Percentiles rank a stretch among this genome's conserved stretches.
Evolutionary conservation across 2,888 invertebrate species (phyloP).

Genomic region (Chydorus sphaericus): DNA sequence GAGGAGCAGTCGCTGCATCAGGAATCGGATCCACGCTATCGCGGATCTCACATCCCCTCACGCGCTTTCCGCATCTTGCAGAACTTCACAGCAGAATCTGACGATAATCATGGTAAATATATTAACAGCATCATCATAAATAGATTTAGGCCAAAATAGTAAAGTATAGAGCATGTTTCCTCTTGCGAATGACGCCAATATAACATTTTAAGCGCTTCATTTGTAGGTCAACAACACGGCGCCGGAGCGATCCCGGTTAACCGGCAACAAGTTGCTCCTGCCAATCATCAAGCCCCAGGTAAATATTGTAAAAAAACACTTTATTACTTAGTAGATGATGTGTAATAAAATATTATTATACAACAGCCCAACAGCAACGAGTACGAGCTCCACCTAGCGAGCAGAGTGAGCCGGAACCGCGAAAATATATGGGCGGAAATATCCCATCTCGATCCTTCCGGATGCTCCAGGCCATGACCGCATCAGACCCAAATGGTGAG

Average conservation of each 20-base stretch:
- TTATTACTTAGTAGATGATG: too few relatives aligned
- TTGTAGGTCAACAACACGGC: neutral
- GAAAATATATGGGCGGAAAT: slow-evolving; percentile 57
- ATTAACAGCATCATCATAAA: too few relatives aligned
- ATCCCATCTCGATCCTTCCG: slow-evolving; percentile 69
- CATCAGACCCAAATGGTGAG: slow-evolving; percentile 28
- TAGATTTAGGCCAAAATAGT: neutral
- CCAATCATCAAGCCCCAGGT: too few relatives aligned
- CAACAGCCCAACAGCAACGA: neutral
- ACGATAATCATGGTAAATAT: slow-evolving; percentile 1
- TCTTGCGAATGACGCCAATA: too few relatives aligned
- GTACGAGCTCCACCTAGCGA: slow-evolving; percentile 43
- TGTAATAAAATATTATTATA: too few relatives aligned
- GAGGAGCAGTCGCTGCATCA: slow-evolving; percentile 39
- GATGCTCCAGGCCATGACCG: slow-evolving; percentile 63
- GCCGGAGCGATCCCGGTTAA: too few relatives aligned
- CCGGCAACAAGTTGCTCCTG: too few relatives aligned
- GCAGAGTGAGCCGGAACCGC: slow-evolving; percentile 44
- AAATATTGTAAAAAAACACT: too few relatives aligned
- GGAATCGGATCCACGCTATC: slow-evolving; percentile 44
- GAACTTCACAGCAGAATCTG: slow-evolving; percentile 13
- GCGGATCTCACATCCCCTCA: slow-evolving; percentile 47
- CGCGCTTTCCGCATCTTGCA: slow-evolving; percentile 46
- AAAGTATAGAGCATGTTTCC: too few relatives aligned
- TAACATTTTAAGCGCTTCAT: too few relatives aligned